phyloP scores from a whole-genome alignment of 2,113 vertebrate genomes.

The Canis aureus region DNA sequence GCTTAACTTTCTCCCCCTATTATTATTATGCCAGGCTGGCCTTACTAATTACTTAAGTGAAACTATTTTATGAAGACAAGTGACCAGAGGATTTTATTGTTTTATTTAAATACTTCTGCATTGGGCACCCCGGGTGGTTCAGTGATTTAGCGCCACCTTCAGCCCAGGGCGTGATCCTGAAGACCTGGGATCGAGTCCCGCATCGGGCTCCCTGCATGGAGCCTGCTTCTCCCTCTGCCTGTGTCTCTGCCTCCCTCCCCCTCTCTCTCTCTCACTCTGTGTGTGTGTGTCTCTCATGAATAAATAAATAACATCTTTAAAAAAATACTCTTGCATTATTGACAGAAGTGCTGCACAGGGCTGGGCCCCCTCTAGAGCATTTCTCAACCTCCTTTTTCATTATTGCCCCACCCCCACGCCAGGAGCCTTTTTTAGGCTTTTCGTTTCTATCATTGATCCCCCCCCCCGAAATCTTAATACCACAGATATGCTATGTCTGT shows the following conservation, averaged over 20 bases:
- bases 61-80: background rate
- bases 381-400: background rate
- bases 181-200: too few relatives aligned
- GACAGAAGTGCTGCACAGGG: background rate
- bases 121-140: too few relatives aligned
- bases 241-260: too few relatives aligned
- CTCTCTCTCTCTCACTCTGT: too few relatives aligned
- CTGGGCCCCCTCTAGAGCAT: background rate
- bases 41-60: slow-evolving; percentile 18
- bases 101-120: background rate
- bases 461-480: background rate
- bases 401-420: background rate
- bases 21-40: background rate
- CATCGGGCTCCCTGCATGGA: too few relatives aligned
- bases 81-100: background rate
- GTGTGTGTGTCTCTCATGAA: too few relatives aligned
- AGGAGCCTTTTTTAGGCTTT: background rate
- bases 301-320: too few relatives aligned
- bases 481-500: background rate
- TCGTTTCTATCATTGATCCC: background rate
- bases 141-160: too few relatives aligned
- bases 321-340: too few relatives aligned
- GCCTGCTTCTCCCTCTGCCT: too few relatives aligned
- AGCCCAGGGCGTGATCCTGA: too few relatives aligned
- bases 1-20: background rate